phyloP scores from a whole-genome alignment of 2,888 invertebrate species.

The Sinhomidia bicolor region DNA sequence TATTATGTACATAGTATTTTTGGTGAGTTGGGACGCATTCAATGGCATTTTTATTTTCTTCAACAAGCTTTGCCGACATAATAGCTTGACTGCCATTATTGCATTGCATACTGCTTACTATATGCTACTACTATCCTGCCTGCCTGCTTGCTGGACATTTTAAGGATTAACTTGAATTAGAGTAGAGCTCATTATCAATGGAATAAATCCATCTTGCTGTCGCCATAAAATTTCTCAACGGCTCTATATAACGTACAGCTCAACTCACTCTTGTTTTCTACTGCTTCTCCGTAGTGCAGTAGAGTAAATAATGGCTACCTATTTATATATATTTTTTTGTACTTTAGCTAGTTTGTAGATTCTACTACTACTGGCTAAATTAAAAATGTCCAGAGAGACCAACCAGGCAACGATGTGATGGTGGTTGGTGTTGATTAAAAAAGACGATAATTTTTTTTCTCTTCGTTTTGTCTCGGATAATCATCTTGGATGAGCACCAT shows the following conservation, averaged over 20 bases:
- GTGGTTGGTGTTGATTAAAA: slow-evolving; percentile 19
- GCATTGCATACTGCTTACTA: too few species aligned
- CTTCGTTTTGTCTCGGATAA: slow-evolving; percentile 1
- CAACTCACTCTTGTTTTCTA: not conserved
- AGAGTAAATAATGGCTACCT: not conserved
- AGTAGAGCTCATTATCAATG: slow-evolving; percentile 45
- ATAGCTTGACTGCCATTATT: too few species aligned
- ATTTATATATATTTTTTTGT: too few species aligned
- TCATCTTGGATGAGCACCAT: slow-evolving; percentile 3
- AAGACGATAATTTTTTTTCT: slow-evolving; percentile 26
- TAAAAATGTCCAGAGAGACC: too few species aligned
- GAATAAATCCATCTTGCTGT: slow-evolving; percentile 59
- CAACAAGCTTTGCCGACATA: too few species aligned
- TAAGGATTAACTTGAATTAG: slow-evolving; percentile 35
- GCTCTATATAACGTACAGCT: slow-evolving; percentile 52
- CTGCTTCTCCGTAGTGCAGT: not conserved
- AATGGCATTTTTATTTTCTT: too few species aligned
- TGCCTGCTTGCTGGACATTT: slow-evolving; percentile 36
- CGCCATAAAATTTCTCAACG: slow-evolving; percentile 61
- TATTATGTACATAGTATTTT: too few species aligned
- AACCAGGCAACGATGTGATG: not conserved
- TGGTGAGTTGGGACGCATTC: too few species aligned
- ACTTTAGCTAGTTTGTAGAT: too few species aligned
- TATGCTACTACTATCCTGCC: too few species aligned
- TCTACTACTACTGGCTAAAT: too few species aligned